These are phyloP conservation scores for Dryoscopus gambensis DNA, from an alignment of 2,113 vertebrate species.

Conservation along the genomic window DNA sequence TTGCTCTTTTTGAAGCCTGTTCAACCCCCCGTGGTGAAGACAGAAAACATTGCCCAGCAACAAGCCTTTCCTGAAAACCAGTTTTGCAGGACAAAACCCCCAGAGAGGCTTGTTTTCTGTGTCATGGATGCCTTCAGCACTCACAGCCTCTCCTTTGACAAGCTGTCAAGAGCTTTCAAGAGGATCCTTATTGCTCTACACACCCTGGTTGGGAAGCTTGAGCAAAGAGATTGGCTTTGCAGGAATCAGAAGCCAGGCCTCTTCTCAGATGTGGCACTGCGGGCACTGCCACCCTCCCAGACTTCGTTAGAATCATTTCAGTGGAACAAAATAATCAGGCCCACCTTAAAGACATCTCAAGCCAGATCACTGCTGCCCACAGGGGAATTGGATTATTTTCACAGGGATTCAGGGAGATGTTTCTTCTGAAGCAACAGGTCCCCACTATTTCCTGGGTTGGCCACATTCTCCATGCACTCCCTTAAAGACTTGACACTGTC, in stretches of 20 bases:
- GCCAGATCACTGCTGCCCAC: neutral
- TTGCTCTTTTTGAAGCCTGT: neutral
- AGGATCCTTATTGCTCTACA: neutral
- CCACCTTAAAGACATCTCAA: neutral
- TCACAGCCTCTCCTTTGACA: neutral
- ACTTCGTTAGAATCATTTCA: neutral
- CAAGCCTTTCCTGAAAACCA: neutral
- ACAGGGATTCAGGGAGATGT: neutral
- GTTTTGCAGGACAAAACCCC: neutral
- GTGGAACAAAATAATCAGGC: neutral
- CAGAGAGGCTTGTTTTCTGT: neutral
- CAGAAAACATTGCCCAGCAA: neutral
- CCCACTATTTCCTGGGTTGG: neutral
- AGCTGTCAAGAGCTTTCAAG: neutral
- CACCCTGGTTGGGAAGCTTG: neutral
- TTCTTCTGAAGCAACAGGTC: neutral
- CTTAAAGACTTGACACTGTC: neutral
- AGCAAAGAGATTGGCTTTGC: neutral
- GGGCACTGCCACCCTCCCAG: neutral
- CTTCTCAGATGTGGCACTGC: rapidly evolving
- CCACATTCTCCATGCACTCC: rapidly evolving
- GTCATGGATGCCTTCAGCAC: neutral
- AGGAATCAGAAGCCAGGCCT: neutral
- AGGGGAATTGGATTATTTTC: neutral
- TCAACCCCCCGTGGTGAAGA: neutral